These are phyloP conservation scores for Ophion slaviceki DNA, from an alignment of 2,888 invertebrate genomes.

Conservation along the genomic window DNA sequence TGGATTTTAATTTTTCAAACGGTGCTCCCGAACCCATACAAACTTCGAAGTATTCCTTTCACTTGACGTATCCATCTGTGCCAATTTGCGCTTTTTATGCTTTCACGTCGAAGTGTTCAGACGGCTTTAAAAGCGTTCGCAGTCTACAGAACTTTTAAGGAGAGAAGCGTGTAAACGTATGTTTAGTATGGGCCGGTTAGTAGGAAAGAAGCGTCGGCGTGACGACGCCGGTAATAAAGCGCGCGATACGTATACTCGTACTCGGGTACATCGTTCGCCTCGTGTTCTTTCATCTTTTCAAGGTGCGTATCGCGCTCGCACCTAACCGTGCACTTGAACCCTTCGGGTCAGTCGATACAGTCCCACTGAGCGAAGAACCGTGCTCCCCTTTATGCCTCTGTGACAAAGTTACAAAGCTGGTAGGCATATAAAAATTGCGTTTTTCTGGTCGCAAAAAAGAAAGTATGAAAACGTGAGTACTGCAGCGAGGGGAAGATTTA, in stretches of 20 bases:
- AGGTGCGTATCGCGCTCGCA: conserved; percentile 66
- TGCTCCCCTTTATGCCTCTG: conserved; percentile 18
- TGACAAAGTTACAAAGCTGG: conserved; percentile 57
- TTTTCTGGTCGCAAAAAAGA: conserved; percentile 27
- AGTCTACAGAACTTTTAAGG: neutral
- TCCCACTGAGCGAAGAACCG: neutral
- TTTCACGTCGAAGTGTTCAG: conserved; percentile 12
- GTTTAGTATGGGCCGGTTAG: neutral
- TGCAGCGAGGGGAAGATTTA: neutral
- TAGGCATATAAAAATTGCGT: conserved; percentile 38
- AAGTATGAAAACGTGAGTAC: conserved; percentile 6
- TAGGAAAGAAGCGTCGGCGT: conserved; percentile 69
- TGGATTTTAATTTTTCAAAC: too few relatives aligned
- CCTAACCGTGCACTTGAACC: conserved; percentile 68
- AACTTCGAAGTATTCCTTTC: too few relatives aligned
- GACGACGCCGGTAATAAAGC: conserved; percentile 79
- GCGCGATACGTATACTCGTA: conserved; percentile 60
- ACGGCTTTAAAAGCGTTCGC: conserved; percentile 25
- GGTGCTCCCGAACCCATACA: too few relatives aligned
- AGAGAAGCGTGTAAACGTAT: conserved; percentile 11
- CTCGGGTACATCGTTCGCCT: conserved; percentile 57
- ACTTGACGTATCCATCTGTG: neutral
- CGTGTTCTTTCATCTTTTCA: conserved; percentile 79
- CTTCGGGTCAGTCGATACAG: conserved; percentile 65
- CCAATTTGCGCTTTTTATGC: conserved; percentile 14